Evolutionary conservation across 2,113 vertebrate species (phyloP).

Genomic region (Tychaedon coryphoeus): DNA sequence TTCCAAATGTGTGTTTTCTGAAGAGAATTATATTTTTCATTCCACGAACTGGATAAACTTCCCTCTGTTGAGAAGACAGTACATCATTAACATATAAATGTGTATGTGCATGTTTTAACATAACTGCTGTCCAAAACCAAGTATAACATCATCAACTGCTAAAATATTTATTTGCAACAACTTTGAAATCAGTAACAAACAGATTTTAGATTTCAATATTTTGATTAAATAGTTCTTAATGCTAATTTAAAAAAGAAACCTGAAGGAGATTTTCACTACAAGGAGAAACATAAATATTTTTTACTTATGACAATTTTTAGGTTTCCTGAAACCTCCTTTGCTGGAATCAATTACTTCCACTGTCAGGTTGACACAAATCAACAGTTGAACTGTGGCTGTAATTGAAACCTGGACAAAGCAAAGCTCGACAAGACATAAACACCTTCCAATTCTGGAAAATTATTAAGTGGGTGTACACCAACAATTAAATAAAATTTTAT

Average conservation of each 20-base stretch:
- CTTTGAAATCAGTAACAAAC: not conserved
- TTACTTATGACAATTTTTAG: not conserved
- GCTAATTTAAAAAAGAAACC: not conserved
- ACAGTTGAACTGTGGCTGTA: not conserved
- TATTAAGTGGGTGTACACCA: not conserved
- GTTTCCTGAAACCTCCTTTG: not conserved
- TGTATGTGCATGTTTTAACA: not conserved
- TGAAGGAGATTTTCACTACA: not conserved
- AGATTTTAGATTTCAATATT: not conserved
- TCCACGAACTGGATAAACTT: conserved; percentile 94
- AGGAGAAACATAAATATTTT: not conserved
- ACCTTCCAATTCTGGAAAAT: not conserved
- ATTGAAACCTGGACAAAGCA: not conserved
- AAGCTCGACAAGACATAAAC: not conserved
- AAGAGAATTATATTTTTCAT: conserved; percentile 92
- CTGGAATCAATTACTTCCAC: not conserved
- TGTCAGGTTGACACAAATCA: not conserved
- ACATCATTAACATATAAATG: not conserved
- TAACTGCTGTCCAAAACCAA: not conserved
- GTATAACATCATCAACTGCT: not conserved
- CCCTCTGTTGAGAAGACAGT: conserved; percentile 80
- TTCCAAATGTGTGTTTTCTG: conserved; percentile 90
- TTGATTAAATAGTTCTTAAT: not conserved
- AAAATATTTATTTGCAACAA: not conserved
- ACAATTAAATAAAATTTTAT: not conserved